Evolutionary conservation across 2,113 vertebrate species (phyloP), one percentile per base, ranked within the genome.

Genomic region (Oryzias curvinotus): DNA sequence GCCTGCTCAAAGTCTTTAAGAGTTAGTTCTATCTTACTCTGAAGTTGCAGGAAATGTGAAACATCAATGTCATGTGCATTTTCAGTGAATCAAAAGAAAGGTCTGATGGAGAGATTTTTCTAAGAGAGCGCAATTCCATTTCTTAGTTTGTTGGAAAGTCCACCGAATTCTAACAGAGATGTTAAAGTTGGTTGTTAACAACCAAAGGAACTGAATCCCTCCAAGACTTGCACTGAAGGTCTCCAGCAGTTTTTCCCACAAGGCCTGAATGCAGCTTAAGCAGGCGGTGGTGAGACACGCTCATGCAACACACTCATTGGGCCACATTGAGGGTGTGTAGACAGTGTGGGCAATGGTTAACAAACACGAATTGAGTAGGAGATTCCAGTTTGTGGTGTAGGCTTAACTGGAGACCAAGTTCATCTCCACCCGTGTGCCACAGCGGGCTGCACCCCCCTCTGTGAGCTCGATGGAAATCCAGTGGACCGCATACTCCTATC

Each of bases 251-350:
- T 76, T 67, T 63, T 59, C 63, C 77, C 73, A 73, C 76, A 41
- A 18, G 36, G 50, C 62, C 18, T 85, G 77, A 84, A 80, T 68
- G 81, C 75, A 73, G 68, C 82, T 64, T 68, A 70, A 77, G 76
- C 65, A 65, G 80, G 70, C 80, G 82, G 78, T 60, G 47, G 81
- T 87, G 87, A 86, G 75, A 68, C 80, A 78, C 80, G 73, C 83
- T 57, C 73, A 65, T 72, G 69, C 28, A 61, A 66, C 55, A 18
- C 65, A 50, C 81, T 87, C 86, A 92, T 92, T 92, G 92, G 91
- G 47, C 81, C 64, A 85, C 62, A 71, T 63, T 30, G 87, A 89
- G 91, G 91, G 92, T 93, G 91, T 92, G 91, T 89, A 79, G 77
- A 61, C 73, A 74, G 85, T 61, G 55, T 87, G 83, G 88, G 86